Percentiles rank a stretch among this genome's conserved stretches.
These are phyloP conservation scores for Aleiodes alternator DNA, from an alignment of 2,888 invertebrate species.

Conservation along the genomic window DNA sequence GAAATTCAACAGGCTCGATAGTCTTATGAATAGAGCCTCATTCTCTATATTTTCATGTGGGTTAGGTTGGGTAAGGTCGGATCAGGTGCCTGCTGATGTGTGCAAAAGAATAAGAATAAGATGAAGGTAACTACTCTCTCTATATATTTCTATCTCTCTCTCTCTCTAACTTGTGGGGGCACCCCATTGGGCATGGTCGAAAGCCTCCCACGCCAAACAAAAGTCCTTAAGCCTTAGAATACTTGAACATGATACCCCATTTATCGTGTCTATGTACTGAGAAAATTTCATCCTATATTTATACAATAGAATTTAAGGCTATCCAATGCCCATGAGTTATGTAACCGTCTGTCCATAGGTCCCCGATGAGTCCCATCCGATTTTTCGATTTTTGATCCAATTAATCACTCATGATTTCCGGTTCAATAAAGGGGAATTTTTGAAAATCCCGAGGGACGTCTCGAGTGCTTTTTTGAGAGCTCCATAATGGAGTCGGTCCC, in stretches of 20 bases:
- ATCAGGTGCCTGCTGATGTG: constrained; percentile 60
- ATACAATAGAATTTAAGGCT: constrained; percentile 37
- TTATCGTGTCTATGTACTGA: constrained; percentile 71
- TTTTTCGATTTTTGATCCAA: constrained; percentile 12
- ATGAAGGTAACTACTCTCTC: constrained; percentile 44
- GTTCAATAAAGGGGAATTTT: background rate
- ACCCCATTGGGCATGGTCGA: constrained; percentile 39
- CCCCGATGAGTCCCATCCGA: constrained; percentile 19
- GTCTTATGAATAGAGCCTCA: constrained; percentile 43
- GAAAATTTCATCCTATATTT: constrained; percentile 66
- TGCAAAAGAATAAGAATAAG: constrained; percentile 44
- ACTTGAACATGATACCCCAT: constrained; percentile 75
- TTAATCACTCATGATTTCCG: background rate
- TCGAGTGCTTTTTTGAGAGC: background rate
- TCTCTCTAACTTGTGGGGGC: constrained; percentile 35
- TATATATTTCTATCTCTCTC: constrained; percentile 1
- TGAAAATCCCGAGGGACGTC: background rate
- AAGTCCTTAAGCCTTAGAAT: constrained; percentile 74
- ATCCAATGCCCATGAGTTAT: constrained; percentile 69
- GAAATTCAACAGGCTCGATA: constrained; percentile 40
- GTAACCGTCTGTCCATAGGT: constrained; percentile 65
- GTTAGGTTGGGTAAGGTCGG: constrained; percentile 62
- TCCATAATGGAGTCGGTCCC: background rate
- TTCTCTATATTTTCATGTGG: constrained; percentile 35
- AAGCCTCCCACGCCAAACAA: constrained; percentile 75